Conservation (phyloP, 2,797 vertebrate genomes). For the Ispidina lecontei region DNA sequence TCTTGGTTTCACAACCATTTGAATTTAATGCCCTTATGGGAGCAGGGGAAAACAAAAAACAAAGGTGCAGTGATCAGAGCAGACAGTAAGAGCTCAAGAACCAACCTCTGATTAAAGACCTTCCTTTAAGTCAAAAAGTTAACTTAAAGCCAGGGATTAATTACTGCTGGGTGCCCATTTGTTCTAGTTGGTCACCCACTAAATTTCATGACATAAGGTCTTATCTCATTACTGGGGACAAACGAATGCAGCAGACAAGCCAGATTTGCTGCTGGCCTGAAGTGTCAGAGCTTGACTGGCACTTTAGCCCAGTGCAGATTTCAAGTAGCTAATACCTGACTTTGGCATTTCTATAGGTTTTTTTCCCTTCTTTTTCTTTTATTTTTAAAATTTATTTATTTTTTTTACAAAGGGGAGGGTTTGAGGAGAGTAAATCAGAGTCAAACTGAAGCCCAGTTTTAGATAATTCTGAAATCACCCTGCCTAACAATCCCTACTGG, state of each 20-base stretch:
- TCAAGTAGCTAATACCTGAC: background rate
- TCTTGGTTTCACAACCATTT: background rate
- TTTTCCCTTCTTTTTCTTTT: background rate
- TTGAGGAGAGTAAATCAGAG: constrained; percentile 52
- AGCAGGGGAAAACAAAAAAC: background rate
- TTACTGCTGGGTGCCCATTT: background rate
- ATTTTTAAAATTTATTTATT: too few relatives aligned
- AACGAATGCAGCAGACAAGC: background rate
- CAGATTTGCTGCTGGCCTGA: background rate
- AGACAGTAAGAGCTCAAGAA: rapidly evolving
- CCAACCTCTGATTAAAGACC: background rate
- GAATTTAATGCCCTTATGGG: background rate
- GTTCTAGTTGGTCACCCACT: background rate
- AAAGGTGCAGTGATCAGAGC: rapidly evolving
- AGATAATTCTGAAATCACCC: constrained; percentile 63
- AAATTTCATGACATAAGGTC: constrained; percentile 50
- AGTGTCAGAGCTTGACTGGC: background rate
- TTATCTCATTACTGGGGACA: constrained; percentile 46
- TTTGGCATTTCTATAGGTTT: background rate
- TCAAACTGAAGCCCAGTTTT: constrained; percentile 47
- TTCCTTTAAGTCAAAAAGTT: background rate
- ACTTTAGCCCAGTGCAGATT: background rate
- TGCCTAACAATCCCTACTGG: constrained; percentile 59
- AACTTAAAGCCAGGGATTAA: background rate
- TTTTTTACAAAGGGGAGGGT: background rate